These are phyloP conservation scores for Oxycera nigricornis DNA, from an alignment of 2,888 invertebrate species.

Conservation along the genomic window DNA sequence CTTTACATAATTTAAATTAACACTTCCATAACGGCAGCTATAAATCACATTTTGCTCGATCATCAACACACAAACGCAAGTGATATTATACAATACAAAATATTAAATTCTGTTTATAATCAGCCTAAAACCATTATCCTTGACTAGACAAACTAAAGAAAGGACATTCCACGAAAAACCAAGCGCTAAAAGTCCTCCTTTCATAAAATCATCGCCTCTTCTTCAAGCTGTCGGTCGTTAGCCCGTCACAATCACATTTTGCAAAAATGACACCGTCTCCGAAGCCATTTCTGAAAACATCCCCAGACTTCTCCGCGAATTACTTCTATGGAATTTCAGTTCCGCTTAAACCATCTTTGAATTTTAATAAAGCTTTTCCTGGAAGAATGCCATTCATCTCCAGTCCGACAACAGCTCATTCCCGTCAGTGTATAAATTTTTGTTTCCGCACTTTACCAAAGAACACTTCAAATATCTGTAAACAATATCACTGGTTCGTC, in stretches of 20 bases:
- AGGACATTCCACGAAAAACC: not conserved
- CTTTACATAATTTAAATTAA: too few relatives aligned
- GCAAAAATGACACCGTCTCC: not conserved
- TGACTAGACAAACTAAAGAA: too few relatives aligned
- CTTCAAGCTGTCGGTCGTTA: not conserved
- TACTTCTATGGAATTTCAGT: not conserved
- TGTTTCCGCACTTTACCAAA: not conserved
- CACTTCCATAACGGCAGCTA: too few relatives aligned
- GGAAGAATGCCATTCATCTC: not conserved
- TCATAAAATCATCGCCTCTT: not conserved
- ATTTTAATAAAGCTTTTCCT: not conserved
- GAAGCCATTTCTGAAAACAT: not conserved
- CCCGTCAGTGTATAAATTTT: conserved; percentile 5
- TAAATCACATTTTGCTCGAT: too few relatives aligned
- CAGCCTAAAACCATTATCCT: too few relatives aligned
- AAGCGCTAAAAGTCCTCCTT: not conserved
- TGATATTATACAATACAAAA: too few relatives aligned
- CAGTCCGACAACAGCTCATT: not conserved
- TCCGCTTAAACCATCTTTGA: not conserved
- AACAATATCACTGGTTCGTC: not conserved
- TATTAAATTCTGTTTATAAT: too few relatives aligned
- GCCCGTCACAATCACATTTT: not conserved
- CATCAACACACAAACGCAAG: too few relatives aligned
- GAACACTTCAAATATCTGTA: not conserved
- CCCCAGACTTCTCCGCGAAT: not conserved